Evolutionary conservation across 2,888 invertebrate species (phyloP).

Genomic region (Oscheius sp.): DNA sequence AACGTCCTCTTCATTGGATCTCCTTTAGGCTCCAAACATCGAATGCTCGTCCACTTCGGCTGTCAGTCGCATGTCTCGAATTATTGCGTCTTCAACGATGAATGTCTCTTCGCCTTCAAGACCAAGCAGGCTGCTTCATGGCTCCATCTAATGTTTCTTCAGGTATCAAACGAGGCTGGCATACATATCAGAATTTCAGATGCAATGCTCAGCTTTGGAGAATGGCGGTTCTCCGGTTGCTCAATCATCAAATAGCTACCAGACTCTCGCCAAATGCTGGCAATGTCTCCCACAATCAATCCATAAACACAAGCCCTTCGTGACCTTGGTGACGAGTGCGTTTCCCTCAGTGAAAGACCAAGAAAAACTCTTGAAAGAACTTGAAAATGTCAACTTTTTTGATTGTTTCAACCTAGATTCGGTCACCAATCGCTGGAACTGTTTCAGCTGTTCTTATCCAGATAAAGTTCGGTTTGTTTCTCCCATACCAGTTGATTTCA

Average conservation of each 20-base stretch:
- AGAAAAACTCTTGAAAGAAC: constrained; percentile 84
- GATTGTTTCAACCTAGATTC: constrained; percentile 87
- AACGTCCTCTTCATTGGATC: neutral
- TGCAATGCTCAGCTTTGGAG: constrained; percentile 17
- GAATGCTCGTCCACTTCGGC: constrained; percentile 86
- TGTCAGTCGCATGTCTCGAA: constrained; percentile 81
- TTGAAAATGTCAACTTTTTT: constrained; percentile 86
- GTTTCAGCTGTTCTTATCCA: constrained; percentile 91
- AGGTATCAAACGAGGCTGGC: constrained; percentile 73
- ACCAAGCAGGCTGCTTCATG: constrained; percentile 84
- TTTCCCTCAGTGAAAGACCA: constrained; percentile 91
- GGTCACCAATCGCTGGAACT: constrained; percentile 81
- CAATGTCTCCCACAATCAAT: constrained; percentile 87
- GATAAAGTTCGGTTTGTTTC: constrained; percentile 79
- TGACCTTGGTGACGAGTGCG: constrained; percentile 88
- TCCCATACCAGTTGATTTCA: neutral
- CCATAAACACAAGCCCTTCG: constrained; percentile 78
- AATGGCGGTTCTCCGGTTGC: neutral
- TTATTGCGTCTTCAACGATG: constrained; percentile 82
- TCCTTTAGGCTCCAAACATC: constrained; percentile 78
- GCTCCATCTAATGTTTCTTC: constrained; percentile 95
- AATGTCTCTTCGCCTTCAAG: constrained; percentile 73
- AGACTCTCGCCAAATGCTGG: constrained; percentile 78
- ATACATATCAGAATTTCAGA: neutral
- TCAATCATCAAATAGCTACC: constrained; percentile 15